A percentile compares a stretch with the other conserved stretches of the same genome.
Evolutionary conservation across 2,113 vertebrate genomes (phyloP).

Genomic region (Tapirus terrestris): DNA sequence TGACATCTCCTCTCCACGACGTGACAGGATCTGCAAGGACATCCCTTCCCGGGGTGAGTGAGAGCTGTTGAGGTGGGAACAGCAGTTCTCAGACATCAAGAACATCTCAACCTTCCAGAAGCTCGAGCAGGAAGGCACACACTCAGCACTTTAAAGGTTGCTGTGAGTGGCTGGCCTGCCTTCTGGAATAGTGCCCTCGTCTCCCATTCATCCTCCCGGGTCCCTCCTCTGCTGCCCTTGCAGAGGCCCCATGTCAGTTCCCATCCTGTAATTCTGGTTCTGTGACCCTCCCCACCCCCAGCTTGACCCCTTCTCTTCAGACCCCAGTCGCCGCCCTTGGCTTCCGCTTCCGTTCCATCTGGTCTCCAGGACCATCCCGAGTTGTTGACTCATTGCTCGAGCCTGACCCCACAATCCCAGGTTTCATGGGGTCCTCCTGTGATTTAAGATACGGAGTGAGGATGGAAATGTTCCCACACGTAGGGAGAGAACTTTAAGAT

Average conservation of each 20-base stretch:
- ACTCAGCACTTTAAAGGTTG: background rate
- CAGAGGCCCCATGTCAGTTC: background rate
- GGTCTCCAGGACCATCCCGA: background rate
- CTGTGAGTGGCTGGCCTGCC: background rate
- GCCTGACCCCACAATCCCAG: background rate
- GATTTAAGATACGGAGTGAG: background rate
- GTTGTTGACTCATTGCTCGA: background rate
- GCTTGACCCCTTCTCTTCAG: background rate
- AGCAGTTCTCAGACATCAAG: background rate
- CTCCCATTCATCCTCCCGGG: background rate
- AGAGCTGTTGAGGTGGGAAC: too few species aligned
- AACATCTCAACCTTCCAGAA: background rate
- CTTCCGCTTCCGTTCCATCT: background rate
- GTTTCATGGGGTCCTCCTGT: background rate
- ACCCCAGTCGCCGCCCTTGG: background rate
- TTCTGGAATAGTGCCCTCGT: fast-evolving
- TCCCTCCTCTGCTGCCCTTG: background rate
- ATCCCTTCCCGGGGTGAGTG: background rate
- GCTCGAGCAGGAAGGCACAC: background rate
- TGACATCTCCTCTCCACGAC: background rate
- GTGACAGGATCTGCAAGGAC: background rate
- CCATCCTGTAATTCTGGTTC: background rate
- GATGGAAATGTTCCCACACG: background rate
- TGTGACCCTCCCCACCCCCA: background rate
- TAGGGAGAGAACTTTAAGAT: background rate